Evolutionary conservation across 1,140 invertebrate genomes (phyloP), one percentile per base, ranked within the genome.

Genomic region (Dufourea novaeangliae): DNA sequence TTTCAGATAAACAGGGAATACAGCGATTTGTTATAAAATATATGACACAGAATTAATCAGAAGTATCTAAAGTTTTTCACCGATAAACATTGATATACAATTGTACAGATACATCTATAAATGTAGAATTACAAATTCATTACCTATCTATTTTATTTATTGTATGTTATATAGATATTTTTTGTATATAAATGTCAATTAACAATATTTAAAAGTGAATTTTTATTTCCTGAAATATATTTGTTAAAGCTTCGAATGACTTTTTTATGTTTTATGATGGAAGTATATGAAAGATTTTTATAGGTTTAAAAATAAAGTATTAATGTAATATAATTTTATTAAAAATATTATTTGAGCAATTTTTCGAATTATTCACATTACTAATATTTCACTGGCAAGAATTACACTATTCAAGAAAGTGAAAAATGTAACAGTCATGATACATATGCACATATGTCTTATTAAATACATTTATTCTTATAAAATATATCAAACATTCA

Each of bases 301-400:
- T 6, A 63, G 54, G 5, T 37, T 37, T 0, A 0, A 41, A 22
- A n/a, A 37, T 20, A 41, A 14, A n/a, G 7, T 39, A 32, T 6
- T 6, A 69, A 61, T 50, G 12, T 29, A 50, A 64, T 29, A 68
- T 17, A 63, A 32, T 44, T 86, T 84, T 57, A 39, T 75, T 78
- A 78, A 14, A 86, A 86, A 87, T 56, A 78, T 80, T 78, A 52
- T 87, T 87, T 87, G 86, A 87, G 86, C 86, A 87, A 84, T 74
- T 59, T 50, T 80, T 66, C 74, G 69, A 63, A 72, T 54, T 59
- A 77, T 32, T 72, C 72, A 61, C 62, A 82, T 59, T 46, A 64
- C 61, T 62, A 72, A 52, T 25, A 82, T 68, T 78, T 81, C 37
- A 80, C 72, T 86, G 84, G 86, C 84, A 87, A 87, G 82, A 86